Conservation (phyloP, 1,140 invertebrate genomes). For the Parapsyche elsis region DNA sequence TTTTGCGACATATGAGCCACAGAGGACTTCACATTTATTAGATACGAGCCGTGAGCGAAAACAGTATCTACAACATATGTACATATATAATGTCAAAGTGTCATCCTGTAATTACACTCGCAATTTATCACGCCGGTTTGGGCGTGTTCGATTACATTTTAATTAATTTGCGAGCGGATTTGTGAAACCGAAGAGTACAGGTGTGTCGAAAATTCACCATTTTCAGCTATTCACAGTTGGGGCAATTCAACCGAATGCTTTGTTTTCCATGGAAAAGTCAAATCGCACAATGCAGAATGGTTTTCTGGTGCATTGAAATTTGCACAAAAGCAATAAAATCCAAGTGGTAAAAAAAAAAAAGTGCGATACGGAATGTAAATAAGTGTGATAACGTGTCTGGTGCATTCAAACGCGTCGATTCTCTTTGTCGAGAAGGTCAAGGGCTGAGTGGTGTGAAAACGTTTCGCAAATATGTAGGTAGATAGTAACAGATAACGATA, state of each 20-base stretch:
- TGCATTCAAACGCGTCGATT: neutral
- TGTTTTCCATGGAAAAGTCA: neutral
- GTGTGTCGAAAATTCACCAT: no score
- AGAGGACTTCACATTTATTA: neutral
- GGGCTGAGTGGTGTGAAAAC: slow-evolving; percentile 9
- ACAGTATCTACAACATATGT: neutral
- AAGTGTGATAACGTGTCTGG: neutral
- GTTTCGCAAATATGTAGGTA: neutral
- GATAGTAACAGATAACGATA: slow-evolving; percentile 6
- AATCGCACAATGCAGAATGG: neutral
- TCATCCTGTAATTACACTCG: slow-evolving; percentile 17
- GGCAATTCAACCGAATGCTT: neutral
- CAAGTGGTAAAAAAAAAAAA: neutral
- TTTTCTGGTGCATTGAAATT: neutral
- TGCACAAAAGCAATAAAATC: neutral
- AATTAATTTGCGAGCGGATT: neutral
- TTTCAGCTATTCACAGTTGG: no score
- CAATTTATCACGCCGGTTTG: slow-evolving; percentile 8
- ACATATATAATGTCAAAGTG: neutral
- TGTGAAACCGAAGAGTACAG: neutral
- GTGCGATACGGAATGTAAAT: neutral
- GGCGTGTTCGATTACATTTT: slow-evolving; percentile 20
- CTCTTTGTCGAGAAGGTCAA: slow-evolving; percentile 25
- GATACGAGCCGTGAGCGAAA: neutral
- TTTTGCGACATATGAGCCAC: neutral